Evolutionary conservation across 2,113 vertebrate genomes (phyloP), one percentile per base, ranked within the genome.

Genomic region (Sceloporus tristichus): DNA sequence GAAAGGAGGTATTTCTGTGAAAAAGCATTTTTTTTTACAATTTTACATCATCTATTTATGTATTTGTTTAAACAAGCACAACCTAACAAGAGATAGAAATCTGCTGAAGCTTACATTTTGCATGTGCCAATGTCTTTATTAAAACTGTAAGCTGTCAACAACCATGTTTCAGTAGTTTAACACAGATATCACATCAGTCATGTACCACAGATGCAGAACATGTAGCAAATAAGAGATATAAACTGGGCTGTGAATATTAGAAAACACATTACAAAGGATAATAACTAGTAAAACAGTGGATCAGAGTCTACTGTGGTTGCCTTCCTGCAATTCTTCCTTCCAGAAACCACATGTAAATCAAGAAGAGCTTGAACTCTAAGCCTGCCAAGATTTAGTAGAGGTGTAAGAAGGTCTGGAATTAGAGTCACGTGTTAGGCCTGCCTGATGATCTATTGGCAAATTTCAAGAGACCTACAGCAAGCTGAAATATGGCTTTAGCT

Each of bases 131-230:
- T n/a, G 10, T 1, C 1, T 18, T 86, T 85, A 88, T 86, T 78
- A 84, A 88, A 87, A 92, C 80, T 23, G 70, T 65, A 40, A 91
- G 87, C 90, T 90, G 88, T 88, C 54, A 21, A 86, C 34, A 75
- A 76, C 34, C 85, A 66, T 6, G 70, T 38, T 84, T 81, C 34
- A 2, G 66, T 9, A 38, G 27, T 0, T 34, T 0, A 38, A 78
- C 29, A 18, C 0, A 1, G 85, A 70, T 82, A 66, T 40, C 89
- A 88, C n/a, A 34, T 84, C 71, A 79, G 79, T 85, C 70, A 8
- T 74, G 86, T 82, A 23, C 7, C 62, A 79, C 56, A 62, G 29
- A 54, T 1, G 78, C 59, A 79, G 54, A 87, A 23, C n/a, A 66
- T 68, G 85, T 79, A 54, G 70, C 29, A 82, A 93, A 91, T 84